Conservation (phyloP, 2,113 vertebrate species). For the Vulpes lagopus region DNA sequence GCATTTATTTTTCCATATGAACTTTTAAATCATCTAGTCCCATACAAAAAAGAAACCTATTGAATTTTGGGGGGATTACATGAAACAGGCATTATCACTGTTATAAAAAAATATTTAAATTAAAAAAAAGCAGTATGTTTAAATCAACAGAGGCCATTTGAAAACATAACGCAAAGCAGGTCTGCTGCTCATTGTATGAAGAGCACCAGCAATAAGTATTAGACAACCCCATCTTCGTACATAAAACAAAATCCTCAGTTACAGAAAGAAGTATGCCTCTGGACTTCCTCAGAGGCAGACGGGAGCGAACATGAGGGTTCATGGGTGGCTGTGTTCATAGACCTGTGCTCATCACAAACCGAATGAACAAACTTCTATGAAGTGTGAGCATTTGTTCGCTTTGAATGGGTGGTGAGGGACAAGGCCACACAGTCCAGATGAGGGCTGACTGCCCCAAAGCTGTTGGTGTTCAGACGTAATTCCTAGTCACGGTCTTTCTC, state of each 20-base stretch:
- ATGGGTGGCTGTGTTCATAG: not conserved
- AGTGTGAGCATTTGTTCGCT: not conserved
- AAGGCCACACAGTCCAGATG: not conserved
- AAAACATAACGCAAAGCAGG: not conserved
- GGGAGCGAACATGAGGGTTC: not conserved
- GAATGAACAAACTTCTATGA: not conserved
- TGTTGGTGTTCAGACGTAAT: not conserved
- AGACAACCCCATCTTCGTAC: not conserved
- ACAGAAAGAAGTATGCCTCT: not conserved
- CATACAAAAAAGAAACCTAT: conserved; percentile 27
- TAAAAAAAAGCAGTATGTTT: not conserved
- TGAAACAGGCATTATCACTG: not conserved
- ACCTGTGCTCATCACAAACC: not conserved
- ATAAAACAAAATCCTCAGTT: not conserved
- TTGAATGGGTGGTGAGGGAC: not conserved
- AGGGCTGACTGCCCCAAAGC: not conserved
- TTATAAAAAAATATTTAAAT: not conserved
- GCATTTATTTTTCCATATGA: conserved; percentile 50
- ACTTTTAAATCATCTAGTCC: conserved; percentile 28
- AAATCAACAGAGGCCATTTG: not conserved
- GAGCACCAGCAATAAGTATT: not conserved
- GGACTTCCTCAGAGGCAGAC: not conserved
- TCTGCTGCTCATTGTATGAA: not conserved
- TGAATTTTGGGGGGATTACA: not conserved
- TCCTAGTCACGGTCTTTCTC: not conserved